Percentiles rank a stretch among this genome's conserved stretches.
These are phyloP conservation scores for Apotomis capreana DNA, from an alignment of 2,888 invertebrate genomes.

Conservation along the genomic window DNA sequence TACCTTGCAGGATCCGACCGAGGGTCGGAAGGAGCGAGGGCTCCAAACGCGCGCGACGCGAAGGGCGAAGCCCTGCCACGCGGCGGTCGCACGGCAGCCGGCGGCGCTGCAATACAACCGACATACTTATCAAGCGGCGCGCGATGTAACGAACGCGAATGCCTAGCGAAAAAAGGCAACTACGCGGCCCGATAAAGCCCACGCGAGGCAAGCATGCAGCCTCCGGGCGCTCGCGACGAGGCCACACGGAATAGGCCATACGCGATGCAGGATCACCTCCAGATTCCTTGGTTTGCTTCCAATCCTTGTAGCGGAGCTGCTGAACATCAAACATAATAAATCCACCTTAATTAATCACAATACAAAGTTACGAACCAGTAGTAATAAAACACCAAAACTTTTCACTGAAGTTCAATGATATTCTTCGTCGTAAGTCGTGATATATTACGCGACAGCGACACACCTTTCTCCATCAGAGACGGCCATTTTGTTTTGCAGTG, in stretches of 20 bases:
- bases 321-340: constrained; percentile 75
- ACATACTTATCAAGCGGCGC: constrained; percentile 75
- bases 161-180: constrained; percentile 60
- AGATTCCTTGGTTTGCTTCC: constrained; percentile 37
- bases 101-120: constrained; percentile 79
- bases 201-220: constrained; percentile 76
- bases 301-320: constrained; percentile 48
- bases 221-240: constrained; percentile 74
- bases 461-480: constrained; percentile 70
- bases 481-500: constrained; percentile 75
- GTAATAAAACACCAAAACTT: constrained; percentile 75
- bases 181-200: constrained; percentile 70
- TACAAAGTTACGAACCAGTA: constrained; percentile 82
- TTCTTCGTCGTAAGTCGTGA: constrained; percentile 67
- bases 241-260: constrained; percentile 73
- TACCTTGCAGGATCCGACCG: constrained; percentile 70
- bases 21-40: constrained; percentile 75
- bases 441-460: constrained; percentile 66
- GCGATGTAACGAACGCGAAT: constrained; percentile 53
- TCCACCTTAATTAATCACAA: constrained; percentile 81
- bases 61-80: constrained; percentile 72
- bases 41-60: constrained; percentile 80
- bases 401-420: constrained; percentile 78
- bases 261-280: constrained; percentile 61
- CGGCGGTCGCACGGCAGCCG: constrained; percentile 73